Conservation (phyloP, 2,113 vertebrate genomes). For the Pampusana beccarii region DNA sequence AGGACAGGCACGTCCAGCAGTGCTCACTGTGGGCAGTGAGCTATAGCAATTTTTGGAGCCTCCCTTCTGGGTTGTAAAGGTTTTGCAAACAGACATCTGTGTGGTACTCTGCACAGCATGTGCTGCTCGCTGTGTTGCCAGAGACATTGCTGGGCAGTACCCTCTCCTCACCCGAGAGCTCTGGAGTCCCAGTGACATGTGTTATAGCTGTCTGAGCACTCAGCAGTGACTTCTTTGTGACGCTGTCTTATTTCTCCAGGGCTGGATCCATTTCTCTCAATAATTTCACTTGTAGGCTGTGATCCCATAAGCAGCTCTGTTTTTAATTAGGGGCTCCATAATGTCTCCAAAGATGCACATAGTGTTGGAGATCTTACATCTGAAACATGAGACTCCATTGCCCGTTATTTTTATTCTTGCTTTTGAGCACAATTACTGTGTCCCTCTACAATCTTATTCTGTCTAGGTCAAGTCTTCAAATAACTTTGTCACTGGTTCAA, state of each 20-base stretch:
- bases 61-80: not conserved
- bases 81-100: not conserved
- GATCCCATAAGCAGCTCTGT: not conserved
- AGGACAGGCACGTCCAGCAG: not conserved
- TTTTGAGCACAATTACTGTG: not conserved
- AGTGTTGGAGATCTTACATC: not conserved
- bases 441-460: not conserved
- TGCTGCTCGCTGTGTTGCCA: not conserved
- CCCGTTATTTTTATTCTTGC: not conserved
- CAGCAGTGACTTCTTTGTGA: not conserved
- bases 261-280: not conserved
- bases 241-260: conserved; percentile 21
- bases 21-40: not conserved
- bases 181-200: conserved; percentile 11
- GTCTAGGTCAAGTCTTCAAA: conserved; percentile 13
- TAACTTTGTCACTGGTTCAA: not conserved
- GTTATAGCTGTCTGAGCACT: not conserved
- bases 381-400: not conserved
- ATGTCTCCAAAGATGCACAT: not conserved
- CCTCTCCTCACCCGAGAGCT: not conserved
- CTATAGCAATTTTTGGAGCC: not conserved
- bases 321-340: conserved; percentile 24
- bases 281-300: not conserved
- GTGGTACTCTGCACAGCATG: not conserved
- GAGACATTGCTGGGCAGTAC: not conserved